These are phyloP conservation scores for Sesia apiformis DNA, from an alignment of 2,888 invertebrate species.

Conservation along the genomic window DNA sequence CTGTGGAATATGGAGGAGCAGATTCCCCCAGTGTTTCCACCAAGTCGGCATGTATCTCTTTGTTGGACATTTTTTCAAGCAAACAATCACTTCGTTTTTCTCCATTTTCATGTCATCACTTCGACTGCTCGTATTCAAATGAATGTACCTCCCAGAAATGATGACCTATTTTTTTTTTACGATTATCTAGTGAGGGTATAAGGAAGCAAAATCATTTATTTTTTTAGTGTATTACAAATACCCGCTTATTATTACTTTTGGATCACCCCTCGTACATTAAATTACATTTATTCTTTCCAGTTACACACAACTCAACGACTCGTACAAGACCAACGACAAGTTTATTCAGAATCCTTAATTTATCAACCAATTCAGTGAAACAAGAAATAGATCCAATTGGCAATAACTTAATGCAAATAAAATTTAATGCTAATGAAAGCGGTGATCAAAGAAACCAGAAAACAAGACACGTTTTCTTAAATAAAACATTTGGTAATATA, in stretches of 20 bases:
- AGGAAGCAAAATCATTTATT: too few species aligned
- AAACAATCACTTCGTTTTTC: too few species aligned
- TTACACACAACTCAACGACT: not conserved
- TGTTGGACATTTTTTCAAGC: too few species aligned
- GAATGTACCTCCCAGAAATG: too few species aligned
- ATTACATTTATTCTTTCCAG: not conserved
- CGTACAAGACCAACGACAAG: not conserved
- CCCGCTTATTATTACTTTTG: not conserved
- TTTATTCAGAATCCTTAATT: conserved; percentile 46
- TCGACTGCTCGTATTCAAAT: too few species aligned
- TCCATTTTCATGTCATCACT: too few species aligned
- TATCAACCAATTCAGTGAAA: conserved; percentile 36
- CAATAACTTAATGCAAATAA: conserved; percentile 30
- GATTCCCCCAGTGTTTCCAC: too few species aligned
- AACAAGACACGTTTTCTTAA: conserved; percentile 31
- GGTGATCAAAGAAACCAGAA: conserved; percentile 32
- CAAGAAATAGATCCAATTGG: conserved; percentile 41
- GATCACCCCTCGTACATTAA: not conserved
- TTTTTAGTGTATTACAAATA: too few species aligned
- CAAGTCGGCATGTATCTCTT: too few species aligned
- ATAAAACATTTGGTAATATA: conserved; percentile 30
- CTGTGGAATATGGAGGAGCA: too few species aligned
- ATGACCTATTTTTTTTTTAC: too few species aligned
- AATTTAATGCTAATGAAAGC: conserved; percentile 17
- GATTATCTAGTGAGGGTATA: too few species aligned